A percentile compares a stretch with the other conserved stretches of the same genome.
Evolutionary conservation across 1,140 invertebrate species (phyloP).

Genomic region (Nephila pilipes): DNA sequence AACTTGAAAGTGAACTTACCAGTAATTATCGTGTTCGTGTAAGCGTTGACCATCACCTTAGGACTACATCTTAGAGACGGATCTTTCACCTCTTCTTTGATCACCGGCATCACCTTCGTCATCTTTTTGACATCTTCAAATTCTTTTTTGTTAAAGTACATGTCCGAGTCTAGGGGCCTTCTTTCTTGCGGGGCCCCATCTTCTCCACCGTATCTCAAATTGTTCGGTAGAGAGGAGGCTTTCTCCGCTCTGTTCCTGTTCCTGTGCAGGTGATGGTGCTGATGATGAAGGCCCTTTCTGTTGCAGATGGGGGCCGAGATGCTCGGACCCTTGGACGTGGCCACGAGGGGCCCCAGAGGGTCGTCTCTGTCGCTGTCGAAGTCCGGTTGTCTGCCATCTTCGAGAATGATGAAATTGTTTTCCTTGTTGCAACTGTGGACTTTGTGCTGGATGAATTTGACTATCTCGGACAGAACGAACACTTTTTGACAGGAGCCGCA

Average conservation of each 20-base stretch:
- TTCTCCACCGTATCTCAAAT: constrained; percentile 10
- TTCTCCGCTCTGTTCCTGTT: constrained; percentile 52
- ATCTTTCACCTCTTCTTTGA: constrained; percentile 68
- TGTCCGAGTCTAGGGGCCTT: not conserved
- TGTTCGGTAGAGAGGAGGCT: not conserved
- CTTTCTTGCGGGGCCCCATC: not conserved
- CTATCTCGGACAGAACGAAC: constrained; percentile 95
- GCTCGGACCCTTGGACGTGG: not conserved
- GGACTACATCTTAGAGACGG: constrained; percentile 55
- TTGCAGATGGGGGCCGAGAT: constrained; percentile 75
- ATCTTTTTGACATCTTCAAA: constrained; percentile 30
- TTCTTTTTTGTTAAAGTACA: constrained; percentile 38
- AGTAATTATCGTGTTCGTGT: constrained; percentile 74
- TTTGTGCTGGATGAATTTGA: constrained; percentile 97
- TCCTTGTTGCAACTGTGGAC: constrained; percentile 82
- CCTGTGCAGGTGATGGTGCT: constrained; percentile 61
- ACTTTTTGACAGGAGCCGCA: constrained; percentile 95
- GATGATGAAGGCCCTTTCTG: constrained; percentile 68
- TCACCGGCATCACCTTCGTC: constrained; percentile 40
- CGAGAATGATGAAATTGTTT: constrained; percentile 84
- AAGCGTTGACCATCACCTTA: constrained; percentile 68
- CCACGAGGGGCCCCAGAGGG: not conserved
- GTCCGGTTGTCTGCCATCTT: constrained; percentile 56
- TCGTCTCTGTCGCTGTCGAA: constrained; percentile 56
- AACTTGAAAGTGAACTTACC: constrained; percentile 25